Conservation (phyloP, 1,140 invertebrate genomes). For the Lerema accius region DNA sequence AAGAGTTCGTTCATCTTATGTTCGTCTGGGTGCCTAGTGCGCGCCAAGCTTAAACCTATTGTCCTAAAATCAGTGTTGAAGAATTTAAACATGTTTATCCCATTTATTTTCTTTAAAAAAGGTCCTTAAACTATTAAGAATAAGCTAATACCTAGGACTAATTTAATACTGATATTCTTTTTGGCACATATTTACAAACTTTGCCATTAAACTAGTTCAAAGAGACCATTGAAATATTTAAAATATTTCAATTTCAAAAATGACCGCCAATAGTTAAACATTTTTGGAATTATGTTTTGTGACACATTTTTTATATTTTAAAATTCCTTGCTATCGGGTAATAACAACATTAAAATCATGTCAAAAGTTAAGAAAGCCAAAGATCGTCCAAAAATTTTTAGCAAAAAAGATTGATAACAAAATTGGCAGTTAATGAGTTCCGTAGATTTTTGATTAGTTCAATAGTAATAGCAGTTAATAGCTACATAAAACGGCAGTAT, state of each 20-base stretch:
- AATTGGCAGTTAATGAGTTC: not conserved
- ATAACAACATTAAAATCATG: not conserved
- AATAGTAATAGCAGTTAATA: too few species aligned
- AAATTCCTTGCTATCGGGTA: not conserved
- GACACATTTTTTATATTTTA: too few species aligned
- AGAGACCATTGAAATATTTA: not conserved
- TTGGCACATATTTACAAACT: not conserved
- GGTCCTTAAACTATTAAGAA: not conserved
- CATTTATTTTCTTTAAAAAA: not conserved
- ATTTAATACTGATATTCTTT: not conserved
- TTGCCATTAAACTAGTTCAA: not conserved
- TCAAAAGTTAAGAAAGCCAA: not conserved
- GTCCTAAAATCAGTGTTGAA: too few species aligned
- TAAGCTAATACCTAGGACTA: not conserved
- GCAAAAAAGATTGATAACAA: not conserved
- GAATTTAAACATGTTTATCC: not conserved
- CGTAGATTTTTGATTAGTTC: too few species aligned
- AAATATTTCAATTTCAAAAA: not conserved
- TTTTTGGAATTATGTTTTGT: too few species aligned
- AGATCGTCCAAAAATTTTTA: not conserved
- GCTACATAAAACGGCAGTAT: slow-evolving; percentile 5
- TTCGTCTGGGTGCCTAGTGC: too few species aligned
- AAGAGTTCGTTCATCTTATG: too few species aligned
- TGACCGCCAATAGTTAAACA: too few species aligned
- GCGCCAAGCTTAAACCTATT: too few species aligned